Evolutionary conservation across 2,888 invertebrate species (phyloP).

Genomic region (Phengaris alcon): DNA sequence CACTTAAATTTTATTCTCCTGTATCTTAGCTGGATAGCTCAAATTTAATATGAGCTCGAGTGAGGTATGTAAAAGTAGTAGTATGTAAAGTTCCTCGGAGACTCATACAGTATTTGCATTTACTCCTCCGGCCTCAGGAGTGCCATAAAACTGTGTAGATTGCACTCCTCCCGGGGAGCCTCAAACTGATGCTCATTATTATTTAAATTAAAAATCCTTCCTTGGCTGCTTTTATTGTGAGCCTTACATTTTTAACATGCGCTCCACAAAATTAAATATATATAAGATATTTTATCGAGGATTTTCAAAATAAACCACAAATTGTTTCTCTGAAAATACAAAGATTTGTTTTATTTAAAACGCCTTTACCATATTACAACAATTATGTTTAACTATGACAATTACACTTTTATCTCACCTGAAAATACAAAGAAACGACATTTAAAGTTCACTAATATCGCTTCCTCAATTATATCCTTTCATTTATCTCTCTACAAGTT

Average conservation of each 20-base stretch:
- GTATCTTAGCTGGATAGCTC: background rate
- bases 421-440: no score
- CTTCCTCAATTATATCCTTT: no score
- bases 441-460: no score
- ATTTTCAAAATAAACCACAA: no score
- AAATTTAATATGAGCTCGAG: background rate
- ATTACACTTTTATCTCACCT: no score
- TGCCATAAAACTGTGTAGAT: background rate
- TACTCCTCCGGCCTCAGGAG: slow-evolving; percentile 2
- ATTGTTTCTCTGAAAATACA: no score
- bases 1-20: background rate
- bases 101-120: slow-evolving; percentile 11
- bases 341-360: no score
- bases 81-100: slow-evolving; percentile 7
- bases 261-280: background rate
- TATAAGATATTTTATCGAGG: no score
- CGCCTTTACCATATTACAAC: no score
- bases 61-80: background rate
- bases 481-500: no score
- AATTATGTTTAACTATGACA: no score
- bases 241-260: background rate
- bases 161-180: background rate
- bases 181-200: slow-evolving; percentile 11
- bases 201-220: slow-evolving; percentile 9
- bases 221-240: slow-evolving; percentile 7